Evolutionary conservation across 2,113 vertebrate genomes (phyloP).

Genomic region (Sterrhoptilus dennistouni): DNA sequence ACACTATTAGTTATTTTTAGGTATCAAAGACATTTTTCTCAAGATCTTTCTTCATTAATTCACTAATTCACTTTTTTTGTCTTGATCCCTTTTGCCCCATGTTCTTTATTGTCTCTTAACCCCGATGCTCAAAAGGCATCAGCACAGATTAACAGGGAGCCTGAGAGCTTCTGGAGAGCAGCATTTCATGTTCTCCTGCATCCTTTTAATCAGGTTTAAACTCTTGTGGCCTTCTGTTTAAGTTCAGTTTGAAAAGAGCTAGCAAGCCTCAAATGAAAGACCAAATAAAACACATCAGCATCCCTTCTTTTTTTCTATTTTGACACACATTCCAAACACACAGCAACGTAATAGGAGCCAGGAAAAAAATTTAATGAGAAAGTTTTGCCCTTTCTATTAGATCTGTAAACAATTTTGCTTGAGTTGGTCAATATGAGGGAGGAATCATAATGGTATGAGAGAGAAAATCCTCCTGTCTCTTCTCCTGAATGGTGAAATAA

Average conservation of each 20-base stretch:
- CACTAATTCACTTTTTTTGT: constrained; percentile 62
- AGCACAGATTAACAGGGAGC: constrained; percentile 58
- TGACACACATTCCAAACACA: not conserved
- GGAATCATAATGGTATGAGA: not conserved
- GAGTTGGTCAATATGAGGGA: not conserved
- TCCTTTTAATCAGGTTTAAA: constrained; percentile 58
- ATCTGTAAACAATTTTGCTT: not conserved
- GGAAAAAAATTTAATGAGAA: not conserved
- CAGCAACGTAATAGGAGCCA: not conserved
- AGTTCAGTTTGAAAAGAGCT: constrained; percentile 27
- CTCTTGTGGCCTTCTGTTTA: constrained; percentile 12
- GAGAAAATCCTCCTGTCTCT: not conserved
- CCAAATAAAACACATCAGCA: not conserved
- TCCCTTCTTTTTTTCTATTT: not conserved
- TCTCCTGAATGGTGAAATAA: not conserved
- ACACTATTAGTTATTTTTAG: constrained; percentile 49
- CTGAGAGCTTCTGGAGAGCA: constrained; percentile 47
- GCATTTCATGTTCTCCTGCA: constrained; percentile 52
- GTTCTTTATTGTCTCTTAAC: constrained; percentile 64
- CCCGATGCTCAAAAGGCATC: constrained; percentile 38
- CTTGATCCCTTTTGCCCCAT: constrained; percentile 48
- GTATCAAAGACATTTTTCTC: constrained; percentile 62
- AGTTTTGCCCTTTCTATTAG: not conserved
- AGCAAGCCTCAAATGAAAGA: constrained; percentile 1
- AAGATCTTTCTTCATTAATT: constrained; percentile 68